These are phyloP conservation scores for Paracanthobrama guichenoti DNA, from an alignment of 2,113 vertebrate species.

Conservation along the genomic window DNA sequence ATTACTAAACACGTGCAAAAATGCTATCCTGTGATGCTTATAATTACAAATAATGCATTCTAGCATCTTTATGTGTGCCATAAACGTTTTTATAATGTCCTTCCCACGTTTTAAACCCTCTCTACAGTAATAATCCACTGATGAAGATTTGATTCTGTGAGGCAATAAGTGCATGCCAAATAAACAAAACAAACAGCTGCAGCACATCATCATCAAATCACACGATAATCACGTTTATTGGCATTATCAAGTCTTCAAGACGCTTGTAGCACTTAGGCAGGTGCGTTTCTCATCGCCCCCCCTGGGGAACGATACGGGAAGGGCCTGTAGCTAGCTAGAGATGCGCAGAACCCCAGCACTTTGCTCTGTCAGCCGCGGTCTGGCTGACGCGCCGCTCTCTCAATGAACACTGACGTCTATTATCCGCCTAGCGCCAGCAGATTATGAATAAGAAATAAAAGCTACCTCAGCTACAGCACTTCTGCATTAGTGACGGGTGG, in stretches of 20 bases:
- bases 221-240: slow-evolving; percentile 47
- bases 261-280: slow-evolving; percentile 15
- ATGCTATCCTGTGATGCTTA: slow-evolving; percentile 1
- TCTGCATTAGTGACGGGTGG: slow-evolving; percentile 80
- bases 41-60: slow-evolving; percentile 5
- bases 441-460: slow-evolving; percentile 95
- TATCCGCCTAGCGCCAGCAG: slow-evolving; percentile 77
- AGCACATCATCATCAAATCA: slow-evolving; percentile 31
- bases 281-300: not conserved
- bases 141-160: slow-evolving; percentile 21
- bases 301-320: not conserved
- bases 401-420: slow-evolving; percentile 83
- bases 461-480: slow-evolving; percentile 82
- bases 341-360: slow-evolving; percentile 6
- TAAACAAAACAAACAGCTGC: slow-evolving; percentile 41
- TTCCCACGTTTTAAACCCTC: not conserved
- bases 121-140: slow-evolving; percentile 22
- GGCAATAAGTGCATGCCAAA: not conserved
- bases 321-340: not conserved
- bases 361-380: slow-evolving; percentile 74
- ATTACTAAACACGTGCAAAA: slow-evolving; percentile 4
- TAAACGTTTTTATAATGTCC: slow-evolving; percentile 15
- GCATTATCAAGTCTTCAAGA: slow-evolving; percentile 34
- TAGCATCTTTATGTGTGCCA: slow-evolving; percentile 29
- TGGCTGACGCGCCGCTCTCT: slow-evolving; percentile 76